Evolutionary conservation across 2,888 invertebrate genomes (phyloP).

Genomic region (Lacanobia wlatinum): DNA sequence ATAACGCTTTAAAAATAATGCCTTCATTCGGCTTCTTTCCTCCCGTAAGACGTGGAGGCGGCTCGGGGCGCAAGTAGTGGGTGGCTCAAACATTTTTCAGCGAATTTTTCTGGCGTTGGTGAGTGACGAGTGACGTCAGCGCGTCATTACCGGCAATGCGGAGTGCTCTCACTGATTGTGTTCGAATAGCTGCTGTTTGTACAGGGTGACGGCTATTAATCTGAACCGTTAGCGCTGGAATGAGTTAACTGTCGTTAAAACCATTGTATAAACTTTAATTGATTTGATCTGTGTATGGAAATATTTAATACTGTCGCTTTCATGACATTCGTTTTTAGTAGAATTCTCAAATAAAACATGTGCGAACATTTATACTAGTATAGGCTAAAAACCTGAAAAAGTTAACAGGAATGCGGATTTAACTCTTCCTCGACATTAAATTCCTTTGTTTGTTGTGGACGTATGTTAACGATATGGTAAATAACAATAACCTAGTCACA

Average conservation of each 20-base stretch:
- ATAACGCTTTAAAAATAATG: constrained; percentile 70
- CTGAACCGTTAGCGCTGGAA: background rate
- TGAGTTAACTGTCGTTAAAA: background rate
- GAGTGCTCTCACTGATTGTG: constrained; percentile 1
- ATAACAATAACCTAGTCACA: background rate
- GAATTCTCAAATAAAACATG: too few species aligned
- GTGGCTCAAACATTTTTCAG: constrained; percentile 28
- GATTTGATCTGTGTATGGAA: background rate
- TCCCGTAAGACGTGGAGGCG: background rate
- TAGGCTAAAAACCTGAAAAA: too few species aligned
- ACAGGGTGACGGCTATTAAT: background rate
- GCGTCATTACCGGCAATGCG: constrained; percentile 16
- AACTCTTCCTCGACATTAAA: too few species aligned
- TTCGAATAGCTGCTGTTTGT: constrained; percentile 9
- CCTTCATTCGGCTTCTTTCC: constrained; percentile 57
- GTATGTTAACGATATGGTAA: background rate
- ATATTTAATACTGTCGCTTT: background rate
- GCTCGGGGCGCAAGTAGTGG: background rate
- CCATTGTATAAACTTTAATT: background rate
- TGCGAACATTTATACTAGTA: too few species aligned
- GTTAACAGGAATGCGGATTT: too few species aligned
- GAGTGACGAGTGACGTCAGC: constrained; percentile 21
- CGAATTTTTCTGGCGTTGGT: constrained; percentile 33
- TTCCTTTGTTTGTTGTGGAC: background rate
- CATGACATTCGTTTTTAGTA: too few species aligned